A percentile compares a stretch with the other conserved stretches of the same genome.
Evolutionary conservation across 2,797 vertebrate species (phyloP).

Genomic region (Tragopan temminckii): DNA sequence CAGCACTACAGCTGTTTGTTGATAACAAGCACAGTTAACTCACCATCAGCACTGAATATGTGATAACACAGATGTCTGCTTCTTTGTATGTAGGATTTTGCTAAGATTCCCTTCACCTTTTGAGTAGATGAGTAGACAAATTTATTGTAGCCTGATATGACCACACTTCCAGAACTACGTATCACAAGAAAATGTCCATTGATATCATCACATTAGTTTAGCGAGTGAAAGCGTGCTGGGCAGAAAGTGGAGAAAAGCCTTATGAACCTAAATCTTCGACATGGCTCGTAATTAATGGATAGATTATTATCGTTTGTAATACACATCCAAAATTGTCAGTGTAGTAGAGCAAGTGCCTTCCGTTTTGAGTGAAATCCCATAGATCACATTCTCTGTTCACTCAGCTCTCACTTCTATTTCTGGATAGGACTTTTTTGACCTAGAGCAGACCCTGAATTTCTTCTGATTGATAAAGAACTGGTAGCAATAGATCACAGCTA

Average conservation of each 20-base stretch:
- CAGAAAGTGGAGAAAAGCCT: background rate
- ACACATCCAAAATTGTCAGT: background rate
- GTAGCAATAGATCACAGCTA: background rate
- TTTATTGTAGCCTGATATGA: background rate
- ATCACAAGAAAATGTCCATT: background rate
- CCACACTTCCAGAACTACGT: background rate
- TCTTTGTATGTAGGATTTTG: background rate
- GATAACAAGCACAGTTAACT: background rate
- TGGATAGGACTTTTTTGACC: background rate
- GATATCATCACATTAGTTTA: background rate
- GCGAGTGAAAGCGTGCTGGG: background rate
- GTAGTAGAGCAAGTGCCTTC: background rate
- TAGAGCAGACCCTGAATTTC: accelerated
- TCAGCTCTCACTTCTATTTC: background rate
- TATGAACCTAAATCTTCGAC: background rate
- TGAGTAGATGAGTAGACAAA: accelerated
- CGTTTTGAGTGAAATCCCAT: background rate
- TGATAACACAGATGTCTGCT: background rate
- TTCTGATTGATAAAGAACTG: background rate
- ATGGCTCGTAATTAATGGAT: background rate
- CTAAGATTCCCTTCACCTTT: background rate
- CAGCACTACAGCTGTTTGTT: background rate
- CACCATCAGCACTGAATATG: background rate
- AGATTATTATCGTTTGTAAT: background rate
- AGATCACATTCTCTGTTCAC: background rate